These are phyloP conservation scores for Aphodius granarius DNA, from an alignment of 2,888 invertebrate genomes.

Conservation along the genomic window DNA sequence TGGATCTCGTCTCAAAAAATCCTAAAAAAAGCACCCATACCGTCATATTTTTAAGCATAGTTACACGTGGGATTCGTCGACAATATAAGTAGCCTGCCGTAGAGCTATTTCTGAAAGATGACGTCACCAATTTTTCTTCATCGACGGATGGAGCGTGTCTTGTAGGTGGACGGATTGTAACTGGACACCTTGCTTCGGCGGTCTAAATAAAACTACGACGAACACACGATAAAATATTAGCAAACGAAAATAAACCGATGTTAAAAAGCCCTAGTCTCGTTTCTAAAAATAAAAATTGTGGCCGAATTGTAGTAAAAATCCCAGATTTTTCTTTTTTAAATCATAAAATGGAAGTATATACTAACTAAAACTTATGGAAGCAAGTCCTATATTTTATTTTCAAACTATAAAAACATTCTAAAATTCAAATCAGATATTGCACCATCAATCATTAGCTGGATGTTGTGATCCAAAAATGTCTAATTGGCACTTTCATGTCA, in stretches of 20 bases:
- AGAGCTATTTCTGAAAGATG: neutral
- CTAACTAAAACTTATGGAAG: no score
- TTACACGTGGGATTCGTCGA: no score
- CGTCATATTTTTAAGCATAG: no score
- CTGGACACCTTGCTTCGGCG: neutral
- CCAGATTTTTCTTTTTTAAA: neutral
- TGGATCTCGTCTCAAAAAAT: no score
- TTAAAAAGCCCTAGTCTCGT: constrained; percentile 5
- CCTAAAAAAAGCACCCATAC: no score
- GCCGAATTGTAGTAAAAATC: neutral
- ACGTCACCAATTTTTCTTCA: neutral
- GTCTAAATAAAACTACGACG: constrained; percentile 2
- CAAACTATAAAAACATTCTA: neutral
- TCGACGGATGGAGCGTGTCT: neutral
- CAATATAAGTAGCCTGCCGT: no score
- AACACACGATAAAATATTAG: constrained; percentile 6
- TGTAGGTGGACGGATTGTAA: neutral
- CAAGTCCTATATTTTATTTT: no score
- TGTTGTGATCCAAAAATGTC: neutral
- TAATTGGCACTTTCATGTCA: neutral
- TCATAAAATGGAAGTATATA: no score
- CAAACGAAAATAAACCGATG: constrained; percentile 12
- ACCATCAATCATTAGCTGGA: neutral
- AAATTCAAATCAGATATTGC: neutral
- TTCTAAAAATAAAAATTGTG: constrained; percentile 5